Evolutionary conservation across 2,888 invertebrate genomes (phyloP), one percentile per base, ranked within the genome.

Genomic region (Lycaena phlaeas): DNA sequence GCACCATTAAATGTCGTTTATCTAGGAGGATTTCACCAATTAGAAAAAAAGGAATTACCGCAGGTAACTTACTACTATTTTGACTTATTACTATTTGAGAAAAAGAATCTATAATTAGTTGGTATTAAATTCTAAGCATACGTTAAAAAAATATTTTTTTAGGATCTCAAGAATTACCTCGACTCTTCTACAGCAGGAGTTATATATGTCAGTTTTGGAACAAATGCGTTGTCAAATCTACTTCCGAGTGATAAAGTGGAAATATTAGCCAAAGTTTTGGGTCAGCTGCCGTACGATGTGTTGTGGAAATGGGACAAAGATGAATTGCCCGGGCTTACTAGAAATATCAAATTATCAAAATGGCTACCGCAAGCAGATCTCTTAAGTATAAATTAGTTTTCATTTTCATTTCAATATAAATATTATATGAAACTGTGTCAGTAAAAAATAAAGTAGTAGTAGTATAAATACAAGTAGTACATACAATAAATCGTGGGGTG

Each of bases 301-400:
- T 40, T 82, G 2, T 70, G 68, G 70, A 79, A 74, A 48, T 74
- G 66, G 64, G 68, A 72, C 41, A 49, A 52, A 1, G 74, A 74
- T 12, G 51, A 50, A 2, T 45, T 75, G 40, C 56, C 57, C 0
- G 58, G 56, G 12, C 50, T 42, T 6, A 41, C 64, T 0, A 29
- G 45, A 0, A 73, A 73, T 26, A 59, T 67, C 1, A 57, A 46
- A 38, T 54, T 61, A 11, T 50, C 49, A 0, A 61, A 61, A 42
- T 70, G 58, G 78, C 51, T 71, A 5, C 78, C 82, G 0, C 82
- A 81, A 43, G 59, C 68, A 6, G 78, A 81, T 50, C 49, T 82
- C 14, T 46, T 84, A 0, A 67, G 78, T 69, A 49, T 59, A 59
- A n/a, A n/a, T n/a, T n/a, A 54, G 11, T 36, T 11, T 12, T 11